A percentile compares a stretch with the other conserved stretches of the same genome.
Evolutionary conservation across 2,888 invertebrate species (phyloP).

Genomic region (Agrochola circellaris): DNA sequence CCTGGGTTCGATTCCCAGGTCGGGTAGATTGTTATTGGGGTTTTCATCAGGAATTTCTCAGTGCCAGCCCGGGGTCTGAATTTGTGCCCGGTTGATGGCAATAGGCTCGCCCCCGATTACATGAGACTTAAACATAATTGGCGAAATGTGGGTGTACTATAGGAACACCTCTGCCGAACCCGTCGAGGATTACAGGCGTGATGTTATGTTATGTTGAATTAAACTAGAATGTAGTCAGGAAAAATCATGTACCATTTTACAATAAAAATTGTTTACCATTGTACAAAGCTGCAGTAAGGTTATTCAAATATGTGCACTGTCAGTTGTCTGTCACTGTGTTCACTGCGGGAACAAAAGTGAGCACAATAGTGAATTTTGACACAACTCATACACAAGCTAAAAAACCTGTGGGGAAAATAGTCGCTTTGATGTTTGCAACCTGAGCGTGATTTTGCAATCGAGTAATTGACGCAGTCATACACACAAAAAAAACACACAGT

Average conservation of each 20-base stretch:
- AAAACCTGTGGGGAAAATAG: constrained; percentile 4
- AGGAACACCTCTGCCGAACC: too few species aligned
- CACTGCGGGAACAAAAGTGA: background rate
- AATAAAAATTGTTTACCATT: background rate
- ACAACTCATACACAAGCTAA: background rate
- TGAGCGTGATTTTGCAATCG: background rate
- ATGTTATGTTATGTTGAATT: too few species aligned
- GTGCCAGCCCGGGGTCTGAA: too few species aligned
- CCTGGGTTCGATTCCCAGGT: too few species aligned
- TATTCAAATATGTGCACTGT: constrained; percentile 14
- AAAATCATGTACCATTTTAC: too few species aligned
- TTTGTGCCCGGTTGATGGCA: too few species aligned
- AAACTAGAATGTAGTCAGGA: background rate
- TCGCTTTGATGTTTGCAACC: background rate
- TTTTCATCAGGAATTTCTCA: too few species aligned
- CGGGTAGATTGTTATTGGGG: too few species aligned
- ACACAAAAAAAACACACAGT: background rate
- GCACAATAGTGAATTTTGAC: background rate
- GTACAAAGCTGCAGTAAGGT: background rate
- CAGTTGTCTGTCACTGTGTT: constrained; percentile 23
- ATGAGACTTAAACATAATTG: too few species aligned
- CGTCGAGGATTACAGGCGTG: too few species aligned
- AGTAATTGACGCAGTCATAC: background rate
- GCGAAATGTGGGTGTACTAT: too few species aligned
- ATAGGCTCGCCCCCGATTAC: too few species aligned